Percentiles rank a stretch among this genome's conserved stretches.
Evolutionary conservation across 1,140 invertebrate species (phyloP).

Genomic region (Drosophila nasuta): DNA sequence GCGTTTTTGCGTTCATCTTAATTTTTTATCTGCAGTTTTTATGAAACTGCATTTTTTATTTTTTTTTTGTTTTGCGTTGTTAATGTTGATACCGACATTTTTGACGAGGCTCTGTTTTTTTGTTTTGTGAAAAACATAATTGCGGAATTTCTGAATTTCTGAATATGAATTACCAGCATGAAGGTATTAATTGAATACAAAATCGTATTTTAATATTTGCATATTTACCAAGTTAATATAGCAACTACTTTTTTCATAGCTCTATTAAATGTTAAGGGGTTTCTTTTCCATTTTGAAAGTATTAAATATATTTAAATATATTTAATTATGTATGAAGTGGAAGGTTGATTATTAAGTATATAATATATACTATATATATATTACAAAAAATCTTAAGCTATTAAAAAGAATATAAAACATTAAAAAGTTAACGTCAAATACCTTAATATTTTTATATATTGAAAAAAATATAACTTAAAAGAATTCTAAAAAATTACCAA

Average conservation of each 20-base stretch:
- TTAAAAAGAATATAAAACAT: too few species aligned
- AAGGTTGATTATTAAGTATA: too few species aligned
- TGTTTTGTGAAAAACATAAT: conserved; percentile 1
- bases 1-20: background rate
- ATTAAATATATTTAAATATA: too few species aligned
- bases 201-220: background rate
- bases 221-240: background rate
- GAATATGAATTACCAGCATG: background rate
- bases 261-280: too few species aligned
- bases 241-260: background rate
- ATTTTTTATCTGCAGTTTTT: conserved; percentile 4
- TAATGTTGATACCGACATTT: background rate
- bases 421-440: too few species aligned
- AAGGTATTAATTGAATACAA: background rate
- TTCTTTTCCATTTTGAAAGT: too few species aligned
- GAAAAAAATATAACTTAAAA: too few species aligned
- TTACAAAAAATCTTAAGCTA: too few species aligned
- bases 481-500: too few species aligned
- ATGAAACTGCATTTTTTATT: background rate
- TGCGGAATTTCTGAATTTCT: conserved; percentile 1
- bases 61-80: background rate
- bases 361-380: too few species aligned
- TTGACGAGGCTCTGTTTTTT: background rate
- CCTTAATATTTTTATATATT: too few species aligned
- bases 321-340: too few species aligned